A percentile compares a stretch with the other conserved stretches of the same genome.
These are phyloP conservation scores for Otis tarda DNA, from an alignment of 2,113 vertebrate genomes.

Conservation along the genomic window DNA sequence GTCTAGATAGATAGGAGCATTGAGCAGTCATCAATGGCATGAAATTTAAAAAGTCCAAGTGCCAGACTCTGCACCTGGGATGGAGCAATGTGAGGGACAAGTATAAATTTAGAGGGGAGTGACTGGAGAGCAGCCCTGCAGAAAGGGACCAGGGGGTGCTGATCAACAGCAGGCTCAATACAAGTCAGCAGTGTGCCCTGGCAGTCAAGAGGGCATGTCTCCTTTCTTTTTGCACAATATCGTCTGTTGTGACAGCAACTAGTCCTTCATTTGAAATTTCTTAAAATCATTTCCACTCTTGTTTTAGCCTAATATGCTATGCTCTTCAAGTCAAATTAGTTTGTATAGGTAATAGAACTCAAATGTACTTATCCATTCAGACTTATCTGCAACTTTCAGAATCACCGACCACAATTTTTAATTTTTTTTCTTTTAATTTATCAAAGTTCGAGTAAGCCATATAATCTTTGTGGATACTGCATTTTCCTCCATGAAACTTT, in stretches of 20 bases:
- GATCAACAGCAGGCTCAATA: rapidly evolving
- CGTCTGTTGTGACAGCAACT: background rate
- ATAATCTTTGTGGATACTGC: background rate
- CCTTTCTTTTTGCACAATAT: background rate
- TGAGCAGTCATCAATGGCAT: too few species aligned
- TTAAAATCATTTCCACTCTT: background rate
- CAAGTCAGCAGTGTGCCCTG: background rate
- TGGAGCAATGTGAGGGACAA: rapidly evolving
- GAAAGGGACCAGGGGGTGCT: background rate
- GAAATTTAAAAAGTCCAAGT: too few species aligned
- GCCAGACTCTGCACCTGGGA: background rate
- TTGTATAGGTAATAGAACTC: background rate
- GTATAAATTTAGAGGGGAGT: background rate
- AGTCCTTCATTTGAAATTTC: background rate
- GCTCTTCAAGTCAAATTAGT: background rate
- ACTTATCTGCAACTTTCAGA: background rate
- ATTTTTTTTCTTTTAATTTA: background rate
- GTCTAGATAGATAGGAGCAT: background rate
- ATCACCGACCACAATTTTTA: background rate
- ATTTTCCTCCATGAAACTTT: background rate
- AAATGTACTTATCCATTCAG: background rate
- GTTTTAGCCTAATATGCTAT: background rate
- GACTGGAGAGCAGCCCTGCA: background rate
- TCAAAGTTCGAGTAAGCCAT: background rate
- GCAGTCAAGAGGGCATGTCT: background rate